Percentiles rank a stretch among this genome's conserved stretches.
Conservation (phyloP, 2,113 vertebrate species). For the Lepus europaeus region DNA sequence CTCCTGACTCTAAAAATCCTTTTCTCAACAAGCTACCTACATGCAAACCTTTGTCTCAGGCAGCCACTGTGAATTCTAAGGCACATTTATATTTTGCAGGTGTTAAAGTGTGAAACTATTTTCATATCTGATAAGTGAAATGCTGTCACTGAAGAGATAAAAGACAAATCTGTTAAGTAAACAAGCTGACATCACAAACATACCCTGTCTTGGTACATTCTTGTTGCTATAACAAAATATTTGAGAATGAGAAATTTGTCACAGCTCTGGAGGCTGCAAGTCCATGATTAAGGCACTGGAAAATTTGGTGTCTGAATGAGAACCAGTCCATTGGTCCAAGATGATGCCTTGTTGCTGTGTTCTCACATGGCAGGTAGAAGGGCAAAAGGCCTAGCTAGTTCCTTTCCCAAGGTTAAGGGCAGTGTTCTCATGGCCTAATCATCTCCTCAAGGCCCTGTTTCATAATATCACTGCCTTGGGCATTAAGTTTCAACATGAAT, state of each 20-base stretch:
- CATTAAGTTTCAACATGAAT: no score
- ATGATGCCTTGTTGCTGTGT: not conserved
- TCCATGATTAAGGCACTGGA: not conserved
- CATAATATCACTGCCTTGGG: no score
- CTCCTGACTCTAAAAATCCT: not conserved
- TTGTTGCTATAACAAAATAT: not conserved
- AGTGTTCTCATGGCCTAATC: no score
- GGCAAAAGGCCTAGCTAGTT: not conserved
- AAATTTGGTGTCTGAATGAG: not conserved
- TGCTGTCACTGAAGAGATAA: slow-evolving; percentile 8
- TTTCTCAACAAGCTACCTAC: not conserved
- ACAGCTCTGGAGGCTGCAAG: not conserved
- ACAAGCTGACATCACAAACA: not conserved
- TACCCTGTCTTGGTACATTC: not conserved
- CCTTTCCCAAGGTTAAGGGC: no score
- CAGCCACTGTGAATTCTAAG: not conserved
- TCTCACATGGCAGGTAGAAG: not conserved
- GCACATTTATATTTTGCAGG: not conserved
- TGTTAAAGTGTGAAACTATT: not conserved
- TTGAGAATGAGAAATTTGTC: not conserved
- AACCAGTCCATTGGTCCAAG: not conserved
- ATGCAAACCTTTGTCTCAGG: not conserved
- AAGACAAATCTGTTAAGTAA: slow-evolving; percentile 17
- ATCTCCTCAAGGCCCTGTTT: no score
- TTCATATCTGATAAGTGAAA: not conserved